A percentile compares a stretch with the other conserved stretches of the same genome.
Conservation (phyloP, 2,888 invertebrate genomes). For the Dryocosmus kuriphilus region DNA sequence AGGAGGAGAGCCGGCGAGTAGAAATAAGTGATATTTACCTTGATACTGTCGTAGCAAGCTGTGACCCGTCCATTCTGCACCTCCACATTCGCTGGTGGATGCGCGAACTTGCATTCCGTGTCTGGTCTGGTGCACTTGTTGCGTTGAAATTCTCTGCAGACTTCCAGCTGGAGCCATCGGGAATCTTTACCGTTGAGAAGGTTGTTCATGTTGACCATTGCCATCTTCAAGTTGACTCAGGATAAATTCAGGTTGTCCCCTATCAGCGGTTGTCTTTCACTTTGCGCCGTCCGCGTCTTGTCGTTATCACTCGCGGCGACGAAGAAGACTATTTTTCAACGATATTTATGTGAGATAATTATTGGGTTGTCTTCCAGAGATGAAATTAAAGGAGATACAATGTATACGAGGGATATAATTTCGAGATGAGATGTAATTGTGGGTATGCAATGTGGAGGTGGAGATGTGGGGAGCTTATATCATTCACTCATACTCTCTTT, state of each 20-base stretch:
- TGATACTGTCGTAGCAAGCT: slow-evolving; percentile 99
- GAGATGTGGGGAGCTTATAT: no score
- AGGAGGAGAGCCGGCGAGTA: not conserved
- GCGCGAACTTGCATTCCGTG: slow-evolving; percentile 99
- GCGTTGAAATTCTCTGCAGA: slow-evolving; percentile 99
- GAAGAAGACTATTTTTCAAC: slow-evolving; percentile 60
- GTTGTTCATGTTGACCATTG: slow-evolving; percentile 98
- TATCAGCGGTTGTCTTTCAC: slow-evolving; percentile 47
- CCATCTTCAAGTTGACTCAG: slow-evolving; percentile 78
- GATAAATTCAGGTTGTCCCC: slow-evolving; percentile 43
- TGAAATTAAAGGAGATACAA: not conserved
- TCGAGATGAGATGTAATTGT: not conserved
- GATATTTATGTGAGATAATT: slow-evolving; percentile 58
- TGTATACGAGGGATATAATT: not conserved
- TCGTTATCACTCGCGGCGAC: slow-evolving; percentile 61
- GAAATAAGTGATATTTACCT: slow-evolving; percentile 85
- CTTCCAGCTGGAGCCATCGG: slow-evolving; percentile 99
- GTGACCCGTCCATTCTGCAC: slow-evolving; percentile 99
- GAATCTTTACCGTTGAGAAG: slow-evolving; percentile 99
- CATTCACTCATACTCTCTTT: not conserved
- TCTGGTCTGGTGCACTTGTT: slow-evolving; percentile 99
- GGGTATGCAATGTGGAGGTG: not conserved
- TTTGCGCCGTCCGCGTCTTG: slow-evolving; percentile 62
- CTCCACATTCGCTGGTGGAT: slow-evolving; percentile 99
- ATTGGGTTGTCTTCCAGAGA: slow-evolving; percentile 41